Evolutionary conservation across 2,888 invertebrate species (phyloP), one percentile per base, ranked within the genome.

Genomic region (Chymomyza caudatula): DNA sequence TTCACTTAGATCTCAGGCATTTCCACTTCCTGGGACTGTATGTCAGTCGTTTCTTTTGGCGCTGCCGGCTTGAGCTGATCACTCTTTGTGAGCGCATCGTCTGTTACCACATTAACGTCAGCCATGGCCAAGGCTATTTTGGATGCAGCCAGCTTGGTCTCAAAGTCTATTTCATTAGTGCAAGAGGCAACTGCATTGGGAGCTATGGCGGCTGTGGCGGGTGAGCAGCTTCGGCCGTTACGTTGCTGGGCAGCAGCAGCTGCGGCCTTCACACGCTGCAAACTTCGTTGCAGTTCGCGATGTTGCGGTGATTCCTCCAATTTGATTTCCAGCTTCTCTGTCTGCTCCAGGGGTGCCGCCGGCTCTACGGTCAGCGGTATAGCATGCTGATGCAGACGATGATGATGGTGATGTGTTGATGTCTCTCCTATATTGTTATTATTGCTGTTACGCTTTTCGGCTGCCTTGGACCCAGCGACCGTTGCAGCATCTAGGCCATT

Each of bases 71-170:
- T 37, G 11, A 37, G 29, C 29, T 19, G 3, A 11, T 15, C n/a
- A 6, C 55, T 2, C 4, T 42, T 42, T 2, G 6, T 42, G 13
- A 22, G n/a, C 8, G 54, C 54, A 29, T 29, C 29, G 22, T 3
- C 8, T 1, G 47, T n/a, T 15, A 17, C 43, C 49, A 70, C 55
- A 62, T 76, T 63, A 20, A 61, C 78, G n/a, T 79, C 86, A 65
- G 80, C 75, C 73, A 80, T 73, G 37, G 86, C 74, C 71, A 88
- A 87, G 54, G 90, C 85, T 65, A 90, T 90, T 77, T 88, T 90
- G 29, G 90, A 89, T 44, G 88, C 89, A 6, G 88, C 86, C 61
- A 90, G 74, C 76, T 89, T 89, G 62, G 89, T 87, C 66, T 90
- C 90, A 63, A 88, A 89, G 71, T 90, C 90, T 78, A 89, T 87